Evolutionary conservation across 2,888 invertebrate species (phyloP).

Genomic region (Stenurella melanura): DNA sequence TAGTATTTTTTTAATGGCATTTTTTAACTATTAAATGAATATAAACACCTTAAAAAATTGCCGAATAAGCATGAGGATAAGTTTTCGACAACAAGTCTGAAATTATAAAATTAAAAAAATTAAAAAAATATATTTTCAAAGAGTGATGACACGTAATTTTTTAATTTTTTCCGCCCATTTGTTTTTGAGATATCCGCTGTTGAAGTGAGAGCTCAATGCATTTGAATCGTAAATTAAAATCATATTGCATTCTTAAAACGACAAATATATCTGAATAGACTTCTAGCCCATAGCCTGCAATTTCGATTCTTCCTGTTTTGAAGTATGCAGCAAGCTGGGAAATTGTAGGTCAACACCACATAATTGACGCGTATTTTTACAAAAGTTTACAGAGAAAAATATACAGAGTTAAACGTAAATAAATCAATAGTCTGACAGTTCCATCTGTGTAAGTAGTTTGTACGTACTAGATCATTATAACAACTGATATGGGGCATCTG

Average conservation of each 20-base stretch:
- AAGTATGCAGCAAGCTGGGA: conserved; percentile 9
- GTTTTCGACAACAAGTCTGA: too few species aligned
- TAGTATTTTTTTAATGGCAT: too few species aligned
- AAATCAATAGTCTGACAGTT: conserved; percentile 10
- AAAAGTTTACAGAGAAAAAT: conserved; percentile 10
- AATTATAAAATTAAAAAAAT: too few species aligned
- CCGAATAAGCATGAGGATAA: too few species aligned
- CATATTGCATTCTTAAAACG: background rate
- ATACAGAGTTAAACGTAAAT: conserved; percentile 11
- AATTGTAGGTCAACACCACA: background rate
- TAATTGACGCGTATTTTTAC: background rate
- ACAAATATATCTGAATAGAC: background rate
- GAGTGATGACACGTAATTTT: too few species aligned
- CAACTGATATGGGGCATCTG: conserved; percentile 1
- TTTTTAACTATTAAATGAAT: too few species aligned
- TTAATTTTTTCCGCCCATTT: too few species aligned
- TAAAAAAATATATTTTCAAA: too few species aligned
- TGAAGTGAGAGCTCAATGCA: too few species aligned
- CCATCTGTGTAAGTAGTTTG: conserved; percentile 3
- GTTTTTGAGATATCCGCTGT: too few species aligned
- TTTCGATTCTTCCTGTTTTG: conserved; percentile 13
- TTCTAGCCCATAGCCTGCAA: background rate
- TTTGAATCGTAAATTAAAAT: background rate
- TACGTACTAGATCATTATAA: background rate
- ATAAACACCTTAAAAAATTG: too few species aligned